Conservation (phyloP, 2,888 invertebrate genomes). For the Vanessa cardui region DNA sequence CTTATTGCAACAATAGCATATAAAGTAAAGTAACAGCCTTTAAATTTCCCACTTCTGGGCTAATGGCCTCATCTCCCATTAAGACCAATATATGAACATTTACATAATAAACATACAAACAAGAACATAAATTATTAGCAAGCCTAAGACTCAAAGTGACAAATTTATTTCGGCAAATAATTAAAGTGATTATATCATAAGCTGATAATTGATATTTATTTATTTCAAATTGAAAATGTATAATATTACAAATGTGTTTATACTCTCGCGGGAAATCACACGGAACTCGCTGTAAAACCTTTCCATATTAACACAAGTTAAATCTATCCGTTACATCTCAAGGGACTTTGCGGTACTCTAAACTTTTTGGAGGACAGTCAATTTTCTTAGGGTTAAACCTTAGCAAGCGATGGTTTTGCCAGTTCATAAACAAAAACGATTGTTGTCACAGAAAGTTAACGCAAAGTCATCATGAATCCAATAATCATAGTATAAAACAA, state of each 20-base stretch:
- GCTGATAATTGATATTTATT: background rate
- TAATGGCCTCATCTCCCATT: no score
- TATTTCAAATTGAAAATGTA: constrained; percentile 5
- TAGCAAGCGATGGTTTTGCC: background rate
- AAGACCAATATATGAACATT: no score
- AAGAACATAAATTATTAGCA: no score
- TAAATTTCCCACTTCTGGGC: no score
- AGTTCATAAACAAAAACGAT: background rate
- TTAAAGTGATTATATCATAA: no score
- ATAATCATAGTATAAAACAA: no score
- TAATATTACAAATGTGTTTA: constrained; percentile 5
- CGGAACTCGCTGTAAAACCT: constrained; percentile 16
- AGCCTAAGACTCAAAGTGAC: no score
- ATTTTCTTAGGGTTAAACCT: constrained; percentile 60
- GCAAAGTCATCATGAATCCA: no score
- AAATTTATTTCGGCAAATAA: no score
- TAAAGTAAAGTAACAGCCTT: no score
- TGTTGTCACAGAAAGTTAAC: background rate
- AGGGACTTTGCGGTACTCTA: constrained; percentile 44
- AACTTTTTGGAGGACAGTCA: constrained; percentile 68
- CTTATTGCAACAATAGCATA: no score
- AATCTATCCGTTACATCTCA: constrained; percentile 36
- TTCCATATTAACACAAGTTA: constrained; percentile 44
- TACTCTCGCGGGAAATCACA: constrained; percentile 15
- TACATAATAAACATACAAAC: no score